Base-by-base conservation (phyloP, 2,113 vertebrate species). In the Aramus guarauna region DNA sequence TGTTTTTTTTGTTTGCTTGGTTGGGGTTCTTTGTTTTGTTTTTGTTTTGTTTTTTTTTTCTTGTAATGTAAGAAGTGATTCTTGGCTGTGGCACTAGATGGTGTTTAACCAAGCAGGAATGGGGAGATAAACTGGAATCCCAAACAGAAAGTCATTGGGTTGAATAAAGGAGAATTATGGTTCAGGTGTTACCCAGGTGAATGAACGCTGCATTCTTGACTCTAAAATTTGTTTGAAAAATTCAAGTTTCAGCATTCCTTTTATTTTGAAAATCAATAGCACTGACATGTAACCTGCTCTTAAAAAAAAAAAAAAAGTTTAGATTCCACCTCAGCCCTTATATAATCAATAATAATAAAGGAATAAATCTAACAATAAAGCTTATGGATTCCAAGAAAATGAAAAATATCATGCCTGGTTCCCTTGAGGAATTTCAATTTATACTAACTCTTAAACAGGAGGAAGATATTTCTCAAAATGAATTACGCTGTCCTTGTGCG, bases 301-400 rank as follows among this genome's bases (percentile, higher is more conserved):
- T 83, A 39, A 68, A 92, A 80, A 64, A 66, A 82, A 63, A 68
- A 39, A 48, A 56, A 15, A 48, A 81, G 53, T 47, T 94, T 62
- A 53, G 34, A 86, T 80, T 93, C 75, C 5, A 47, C 6, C 32
- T 62, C 47, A 43, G 53, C 79, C 56, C 27, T 75, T 84, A 24
- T 56, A 15, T 62, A 89, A 88, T 95, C 83, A 91, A 94, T 95
- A 92, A 92, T 74, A 88, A 94, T 81, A 85, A 92, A 72, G 18
- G 43, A 91, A 74, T 89, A 87, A 91, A 92, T 92, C 73, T 91
- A 84, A 75, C 60, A 82, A 37, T 15, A 64, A 89, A 85, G 26
- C 43, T 47, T 32, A 77, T 3, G 30, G 72, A 68, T 92, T 84
- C 73, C 13, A 29, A 84, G 88, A 81, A 94, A 89, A 91, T 89